A percentile compares a stretch with the other conserved stretches of the same genome.
These are phyloP conservation scores for Drymodes brunneopygia DNA, from an alignment of 2,113 vertebrate genomes.

Conservation along the genomic window DNA sequence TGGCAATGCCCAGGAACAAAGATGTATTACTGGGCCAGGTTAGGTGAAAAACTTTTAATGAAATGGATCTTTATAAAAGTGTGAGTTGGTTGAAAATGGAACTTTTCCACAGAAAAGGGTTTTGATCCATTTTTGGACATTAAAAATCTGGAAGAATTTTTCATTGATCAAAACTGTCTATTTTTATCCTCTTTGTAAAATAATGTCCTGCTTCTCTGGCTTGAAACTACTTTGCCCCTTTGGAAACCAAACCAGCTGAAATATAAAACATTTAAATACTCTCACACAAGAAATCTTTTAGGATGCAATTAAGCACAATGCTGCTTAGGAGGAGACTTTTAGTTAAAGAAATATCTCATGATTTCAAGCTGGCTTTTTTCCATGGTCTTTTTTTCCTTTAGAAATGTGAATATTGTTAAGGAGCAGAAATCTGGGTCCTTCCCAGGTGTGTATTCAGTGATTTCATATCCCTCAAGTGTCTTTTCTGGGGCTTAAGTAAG, in stretches of 20 bases:
- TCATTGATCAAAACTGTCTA: background rate
- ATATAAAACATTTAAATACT: background rate
- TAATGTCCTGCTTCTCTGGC: background rate
- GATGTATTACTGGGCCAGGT: background rate
- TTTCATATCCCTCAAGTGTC: background rate
- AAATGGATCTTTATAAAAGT: background rate
- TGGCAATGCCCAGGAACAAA: background rate
- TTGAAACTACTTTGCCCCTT: background rate
- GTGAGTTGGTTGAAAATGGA: background rate
- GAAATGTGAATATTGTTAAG: background rate
- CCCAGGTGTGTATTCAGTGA: background rate
- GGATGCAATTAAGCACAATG: background rate
- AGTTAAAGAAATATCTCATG: background rate
- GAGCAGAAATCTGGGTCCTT: background rate
- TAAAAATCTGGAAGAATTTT: background rate
- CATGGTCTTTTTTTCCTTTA: background rate
- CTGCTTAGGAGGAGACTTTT: background rate
- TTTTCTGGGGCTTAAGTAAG: background rate
- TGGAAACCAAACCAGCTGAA: background rate
- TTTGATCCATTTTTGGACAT: background rate
- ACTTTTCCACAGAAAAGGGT: background rate
- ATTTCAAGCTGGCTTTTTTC: background rate
- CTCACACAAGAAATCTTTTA: background rate
- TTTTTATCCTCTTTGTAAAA: background rate
- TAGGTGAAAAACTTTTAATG: background rate